These are phyloP conservation scores for Neosilurus mollespiculum DNA, from an alignment of 2,797 vertebrate genomes.

Conservation along the genomic window DNA sequence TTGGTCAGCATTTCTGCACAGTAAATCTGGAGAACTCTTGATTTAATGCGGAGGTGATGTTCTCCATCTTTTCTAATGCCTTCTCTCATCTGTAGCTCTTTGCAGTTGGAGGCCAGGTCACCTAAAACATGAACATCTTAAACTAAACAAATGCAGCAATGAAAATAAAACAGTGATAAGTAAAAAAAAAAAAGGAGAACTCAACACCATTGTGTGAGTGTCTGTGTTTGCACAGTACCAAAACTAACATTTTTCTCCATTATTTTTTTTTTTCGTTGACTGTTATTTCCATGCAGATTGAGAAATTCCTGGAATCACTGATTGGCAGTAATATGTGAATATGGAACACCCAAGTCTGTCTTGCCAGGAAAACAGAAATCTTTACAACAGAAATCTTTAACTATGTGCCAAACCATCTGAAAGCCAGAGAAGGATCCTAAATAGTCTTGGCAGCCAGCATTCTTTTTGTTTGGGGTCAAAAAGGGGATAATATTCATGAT, in stretches of 20 bases:
- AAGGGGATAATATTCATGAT: conserved; percentile 39
- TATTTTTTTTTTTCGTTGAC: background rate
- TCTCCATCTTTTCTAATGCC: conserved; percentile 85
- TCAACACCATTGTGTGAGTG: background rate
- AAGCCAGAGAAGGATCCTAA: conserved; percentile 57
- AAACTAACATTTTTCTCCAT: conserved; percentile 43
- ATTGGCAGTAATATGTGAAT: conserved; percentile 64
- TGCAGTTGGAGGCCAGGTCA: conserved; percentile 81
- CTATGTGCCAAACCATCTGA: conserved; percentile 50
- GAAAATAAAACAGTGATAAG: background rate
- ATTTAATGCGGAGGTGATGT: conserved; percentile 83
- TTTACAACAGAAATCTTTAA: conserved; percentile 52
- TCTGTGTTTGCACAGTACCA: background rate
- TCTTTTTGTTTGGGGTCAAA: conserved; percentile 50
- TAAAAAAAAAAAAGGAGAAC: background rate
- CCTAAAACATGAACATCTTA: conserved; percentile 69
- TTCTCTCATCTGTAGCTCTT: conserved; percentile 83
- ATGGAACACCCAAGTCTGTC: conserved; percentile 56
- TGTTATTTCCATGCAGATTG: conserved; percentile 49
- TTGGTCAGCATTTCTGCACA: conserved; percentile 87
- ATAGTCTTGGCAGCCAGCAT: conserved; percentile 58
- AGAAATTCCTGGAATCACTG: conserved; percentile 56
- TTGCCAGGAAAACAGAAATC: conserved; percentile 63
- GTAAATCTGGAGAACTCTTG: conserved; percentile 84
- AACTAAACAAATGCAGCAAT: conserved; percentile 8